Evolutionary conservation across 2,113 vertebrate species (phyloP).

Genomic region (Elephantulus edwardii): DNA sequence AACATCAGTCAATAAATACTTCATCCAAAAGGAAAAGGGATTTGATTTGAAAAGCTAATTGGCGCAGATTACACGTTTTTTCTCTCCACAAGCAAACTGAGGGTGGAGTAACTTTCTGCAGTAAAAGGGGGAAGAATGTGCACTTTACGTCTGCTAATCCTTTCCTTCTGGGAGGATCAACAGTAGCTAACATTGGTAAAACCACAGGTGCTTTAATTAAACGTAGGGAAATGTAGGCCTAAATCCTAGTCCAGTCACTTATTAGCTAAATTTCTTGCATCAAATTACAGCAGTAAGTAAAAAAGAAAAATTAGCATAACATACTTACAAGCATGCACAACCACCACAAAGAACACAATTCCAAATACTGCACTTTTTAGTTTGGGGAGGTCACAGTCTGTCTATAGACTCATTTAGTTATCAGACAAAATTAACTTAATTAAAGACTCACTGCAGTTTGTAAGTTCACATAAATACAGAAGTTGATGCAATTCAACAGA

Average conservation of each 20-base stretch:
- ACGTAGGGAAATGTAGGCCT: background rate
- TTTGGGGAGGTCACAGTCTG: conserved; percentile 85
- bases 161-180: background rate
- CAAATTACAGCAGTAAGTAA: background rate
- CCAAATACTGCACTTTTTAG: conserved; percentile 82
- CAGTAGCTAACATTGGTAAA: background rate
- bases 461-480: conserved; percentile 83
- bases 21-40: conserved; percentile 30
- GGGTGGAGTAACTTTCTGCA: conserved; percentile 28
- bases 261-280: background rate
- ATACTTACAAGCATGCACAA: too few relatives aligned
- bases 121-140: conserved; percentile 17
- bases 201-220: background rate
- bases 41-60: conserved; percentile 73
- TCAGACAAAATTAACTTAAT: conserved; percentile 84
- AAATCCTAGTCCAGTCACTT: background rate
- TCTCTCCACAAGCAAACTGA: background rate
- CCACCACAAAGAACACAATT: conserved; percentile 87
- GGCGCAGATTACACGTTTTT: conserved; percentile 66
- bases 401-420: conserved; percentile 86
- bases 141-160: background rate
- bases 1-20: too few relatives aligned
- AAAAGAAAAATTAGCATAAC: background rate
- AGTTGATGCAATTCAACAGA: conserved; percentile 79
- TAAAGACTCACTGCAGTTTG: conserved; percentile 83